Evolutionary conservation across 2,113 vertebrate genomes (phyloP).

Genomic region (Ochotona curzoniae): DNA sequence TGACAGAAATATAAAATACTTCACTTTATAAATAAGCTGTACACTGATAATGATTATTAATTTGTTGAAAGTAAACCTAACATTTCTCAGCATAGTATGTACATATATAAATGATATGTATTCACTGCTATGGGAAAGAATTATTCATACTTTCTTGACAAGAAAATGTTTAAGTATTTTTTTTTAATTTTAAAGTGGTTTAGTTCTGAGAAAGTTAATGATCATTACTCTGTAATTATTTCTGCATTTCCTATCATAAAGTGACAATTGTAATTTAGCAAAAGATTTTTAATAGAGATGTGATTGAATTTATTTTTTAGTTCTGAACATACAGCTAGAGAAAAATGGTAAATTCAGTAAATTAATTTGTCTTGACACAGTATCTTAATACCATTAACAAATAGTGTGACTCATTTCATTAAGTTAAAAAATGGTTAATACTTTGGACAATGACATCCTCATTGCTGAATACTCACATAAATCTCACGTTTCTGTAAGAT

Average conservation of each 20-base stretch:
- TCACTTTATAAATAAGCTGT: conserved; percentile 68
- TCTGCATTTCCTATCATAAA: conserved; percentile 43
- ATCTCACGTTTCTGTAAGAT: background rate
- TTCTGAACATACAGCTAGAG: background rate
- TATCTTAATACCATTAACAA: background rate
- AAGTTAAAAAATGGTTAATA: background rate
- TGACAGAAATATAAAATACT: conserved; percentile 69
- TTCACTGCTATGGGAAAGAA: conserved; percentile 14
- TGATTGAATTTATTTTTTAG: conserved; percentile 38
- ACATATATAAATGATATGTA: conserved; percentile 37
- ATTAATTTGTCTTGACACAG: background rate
- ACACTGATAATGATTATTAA: conserved; percentile 52
- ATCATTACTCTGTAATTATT: conserved; percentile 8
- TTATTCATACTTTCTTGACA: conserved; percentile 36
- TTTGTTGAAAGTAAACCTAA: conserved; percentile 57
- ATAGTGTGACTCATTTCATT: background rate
- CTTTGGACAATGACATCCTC: background rate
- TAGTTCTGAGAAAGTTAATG: conserved; percentile 44
- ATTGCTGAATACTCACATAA: background rate
- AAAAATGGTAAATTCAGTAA: conserved; percentile 18
- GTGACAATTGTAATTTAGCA: conserved; percentile 20
- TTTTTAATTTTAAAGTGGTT: conserved; percentile 31
- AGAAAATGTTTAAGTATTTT: background rate
- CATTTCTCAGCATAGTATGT: conserved; percentile 46
- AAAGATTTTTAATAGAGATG: background rate